These are phyloP conservation scores for Acleris emargana DNA, from an alignment of 2,888 invertebrate genomes.

Conservation along the genomic window DNA sequence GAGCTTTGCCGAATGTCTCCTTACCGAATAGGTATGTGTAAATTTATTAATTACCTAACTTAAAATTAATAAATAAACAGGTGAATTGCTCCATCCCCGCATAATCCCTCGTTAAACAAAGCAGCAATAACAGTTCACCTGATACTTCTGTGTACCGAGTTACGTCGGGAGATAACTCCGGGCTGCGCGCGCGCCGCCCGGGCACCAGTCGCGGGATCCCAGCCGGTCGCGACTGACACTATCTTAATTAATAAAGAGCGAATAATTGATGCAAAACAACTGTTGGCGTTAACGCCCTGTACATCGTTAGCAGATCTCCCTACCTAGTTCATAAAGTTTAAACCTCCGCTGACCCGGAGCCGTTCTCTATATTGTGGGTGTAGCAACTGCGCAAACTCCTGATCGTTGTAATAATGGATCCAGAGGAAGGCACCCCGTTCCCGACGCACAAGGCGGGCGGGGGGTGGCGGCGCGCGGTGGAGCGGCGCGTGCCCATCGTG, in stretches of 20 bases:
- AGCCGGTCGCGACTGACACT: constrained; percentile 12
- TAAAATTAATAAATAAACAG: too few species aligned
- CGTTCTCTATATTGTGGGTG: too few species aligned
- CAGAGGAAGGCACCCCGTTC: constrained; percentile 48
- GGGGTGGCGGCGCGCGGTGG: constrained; percentile 45
- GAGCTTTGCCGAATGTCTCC: too few species aligned
- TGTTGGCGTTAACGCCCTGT: too few species aligned
- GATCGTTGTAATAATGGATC: constrained; percentile 44
- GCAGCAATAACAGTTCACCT: constrained; percentile 14
- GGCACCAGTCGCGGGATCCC: constrained; percentile 13
- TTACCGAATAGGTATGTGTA: too few species aligned
- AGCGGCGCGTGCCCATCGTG: constrained; percentile 78
- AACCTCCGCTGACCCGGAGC: too few species aligned
- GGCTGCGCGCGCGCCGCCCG: not conserved
- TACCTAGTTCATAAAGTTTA: too few species aligned
- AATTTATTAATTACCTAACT: too few species aligned
- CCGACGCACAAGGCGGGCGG: constrained; percentile 35
- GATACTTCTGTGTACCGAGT: constrained; percentile 28
- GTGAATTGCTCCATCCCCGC: not conserved
- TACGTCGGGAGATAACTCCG: constrained; percentile 26
- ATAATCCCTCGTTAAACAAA: constrained; percentile 16
- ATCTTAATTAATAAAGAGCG: constrained; percentile 7
- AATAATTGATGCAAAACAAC: not conserved
- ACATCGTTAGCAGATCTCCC: too few species aligned
- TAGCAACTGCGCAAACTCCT: too few species aligned